Base-by-base conservation (phyloP, 2,888 invertebrate genomes). In the Encarsia formosa region DNA sequence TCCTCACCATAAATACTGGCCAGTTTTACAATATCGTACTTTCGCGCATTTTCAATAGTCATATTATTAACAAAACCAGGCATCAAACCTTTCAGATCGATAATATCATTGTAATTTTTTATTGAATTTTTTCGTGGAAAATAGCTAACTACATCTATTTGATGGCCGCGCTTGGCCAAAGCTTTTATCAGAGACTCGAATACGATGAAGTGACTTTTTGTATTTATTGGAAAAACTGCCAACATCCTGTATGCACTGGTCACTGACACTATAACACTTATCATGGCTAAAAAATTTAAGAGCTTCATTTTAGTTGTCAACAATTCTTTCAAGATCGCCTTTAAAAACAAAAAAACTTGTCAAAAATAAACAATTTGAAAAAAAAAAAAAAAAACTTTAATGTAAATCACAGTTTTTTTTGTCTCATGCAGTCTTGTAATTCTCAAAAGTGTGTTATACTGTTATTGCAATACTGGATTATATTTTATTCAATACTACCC, bases 31-130 rank as follows among this genome's bases (percentile, higher is more conserved):
- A 23, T 1, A 1, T 8, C 1, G 2, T 5, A 8, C 26, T 23
- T 3, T 11, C 15, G 18, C 6, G 42, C 26, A n/a, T 41, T 44
- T 11, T 44, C 9, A 20, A 61, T 54, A 9, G 50, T 41, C 18
- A 65, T 46, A 37, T 63, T 66, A 42, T 65, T 62, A n/a, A 58
- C 49, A 4, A 61, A 2, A 5, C 11, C 50, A 6, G 48, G 5
- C 40, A 52, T 45, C 2, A 61, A 56, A 1, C 62, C 57, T 0
- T 55, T 55, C 2, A 57, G 34, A 32, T 48, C 48, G 9, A 53
- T 52, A 16, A 60, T 57, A 3, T 48, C 49, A 5, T 52, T 59
- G n/a, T 54, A 57, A 18, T 54, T 54, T 35, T 52, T 34, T 3
- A 46, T 11, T 4, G 49, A 20, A 9, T 31, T 47, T 29, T 49